Conservation (phyloP, 2,113 vertebrate genomes). For the Neolamprologus modestus region DNA sequence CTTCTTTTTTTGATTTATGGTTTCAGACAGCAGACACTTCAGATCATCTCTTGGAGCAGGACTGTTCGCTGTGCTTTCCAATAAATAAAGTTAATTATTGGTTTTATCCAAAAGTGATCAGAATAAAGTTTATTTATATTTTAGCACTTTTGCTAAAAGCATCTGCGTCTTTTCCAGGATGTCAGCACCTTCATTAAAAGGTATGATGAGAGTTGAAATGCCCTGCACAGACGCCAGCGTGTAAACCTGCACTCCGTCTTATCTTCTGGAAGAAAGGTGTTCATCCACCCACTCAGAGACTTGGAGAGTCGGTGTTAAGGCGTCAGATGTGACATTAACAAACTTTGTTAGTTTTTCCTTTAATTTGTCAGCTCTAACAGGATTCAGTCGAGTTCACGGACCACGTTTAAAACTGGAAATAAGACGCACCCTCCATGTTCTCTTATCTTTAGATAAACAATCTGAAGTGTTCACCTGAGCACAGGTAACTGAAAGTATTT, state of each 20-base stretch:
- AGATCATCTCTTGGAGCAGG: neutral
- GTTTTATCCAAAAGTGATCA: neutral
- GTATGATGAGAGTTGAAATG: neutral
- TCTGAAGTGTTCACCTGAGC: neutral
- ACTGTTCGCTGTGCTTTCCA: neutral
- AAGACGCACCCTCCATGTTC: neutral
- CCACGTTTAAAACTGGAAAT: neutral
- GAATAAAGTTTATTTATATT: neutral
- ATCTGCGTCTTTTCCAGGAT: neutral
- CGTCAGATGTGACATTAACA: neutral
- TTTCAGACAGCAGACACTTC: neutral
- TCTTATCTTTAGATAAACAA: neutral
- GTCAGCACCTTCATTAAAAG: neutral
- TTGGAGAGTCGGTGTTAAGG: neutral
- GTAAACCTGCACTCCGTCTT: fast-evolving
- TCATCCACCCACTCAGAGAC: neutral
- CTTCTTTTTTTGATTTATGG: neutral
- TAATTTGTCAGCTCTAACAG: neutral
- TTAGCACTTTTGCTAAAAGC: neutral
- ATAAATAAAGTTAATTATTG: neutral
- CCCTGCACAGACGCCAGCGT: fast-evolving
- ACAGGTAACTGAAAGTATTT: neutral
- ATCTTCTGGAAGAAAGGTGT: neutral
- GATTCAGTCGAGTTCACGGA: neutral
- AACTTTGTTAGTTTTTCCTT: fast-evolving